Conservation (phyloP, 2,888 invertebrate genomes). For the Cryptocheilus praepositus region DNA sequence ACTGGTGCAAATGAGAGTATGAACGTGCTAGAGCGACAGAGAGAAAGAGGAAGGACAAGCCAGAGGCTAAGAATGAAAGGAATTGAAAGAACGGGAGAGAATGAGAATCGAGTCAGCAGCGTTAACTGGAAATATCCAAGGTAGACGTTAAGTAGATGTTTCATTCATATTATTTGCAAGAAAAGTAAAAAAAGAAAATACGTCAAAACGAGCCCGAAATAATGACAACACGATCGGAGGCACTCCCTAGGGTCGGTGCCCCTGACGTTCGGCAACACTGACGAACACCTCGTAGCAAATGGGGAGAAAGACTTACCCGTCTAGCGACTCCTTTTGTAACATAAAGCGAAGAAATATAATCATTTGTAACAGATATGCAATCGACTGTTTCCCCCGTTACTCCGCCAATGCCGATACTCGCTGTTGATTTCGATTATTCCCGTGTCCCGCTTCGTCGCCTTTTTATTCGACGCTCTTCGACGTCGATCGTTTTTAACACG, state of each 20-base stretch:
- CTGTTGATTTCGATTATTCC: slow-evolving; percentile 1
- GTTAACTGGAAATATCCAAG: slow-evolving; percentile 44
- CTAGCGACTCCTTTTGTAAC: slow-evolving; percentile 66
- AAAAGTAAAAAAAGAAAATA: slow-evolving; percentile 4
- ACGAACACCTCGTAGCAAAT: slow-evolving; percentile 26
- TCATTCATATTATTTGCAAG: slow-evolving; percentile 43
- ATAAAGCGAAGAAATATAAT: slow-evolving; percentile 66
- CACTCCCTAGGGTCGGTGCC: slow-evolving; percentile 12
- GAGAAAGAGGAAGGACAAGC: too few species aligned
- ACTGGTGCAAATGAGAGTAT: slow-evolving; percentile 11
- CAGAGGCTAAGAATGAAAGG: not conserved
- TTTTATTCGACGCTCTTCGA: too few species aligned
- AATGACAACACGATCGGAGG: slow-evolving; percentile 10
- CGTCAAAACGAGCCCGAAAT: not conserved
- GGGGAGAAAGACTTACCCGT: slow-evolving; percentile 40
- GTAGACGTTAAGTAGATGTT: slow-evolving; percentile 49
- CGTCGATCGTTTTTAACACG: too few species aligned
- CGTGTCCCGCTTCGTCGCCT: not conserved
- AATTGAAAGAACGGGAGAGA: not conserved
- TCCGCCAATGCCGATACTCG: slow-evolving; percentile 9
- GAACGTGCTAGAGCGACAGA: not conserved
- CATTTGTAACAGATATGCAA: slow-evolving; percentile 63
- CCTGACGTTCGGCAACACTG: not conserved
- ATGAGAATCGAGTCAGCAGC: slow-evolving; percentile 18
- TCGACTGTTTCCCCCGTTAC: not conserved